Base-by-base conservation (phyloP, 2,888 invertebrate genomes). In the Stictocephala bisonia region DNA sequence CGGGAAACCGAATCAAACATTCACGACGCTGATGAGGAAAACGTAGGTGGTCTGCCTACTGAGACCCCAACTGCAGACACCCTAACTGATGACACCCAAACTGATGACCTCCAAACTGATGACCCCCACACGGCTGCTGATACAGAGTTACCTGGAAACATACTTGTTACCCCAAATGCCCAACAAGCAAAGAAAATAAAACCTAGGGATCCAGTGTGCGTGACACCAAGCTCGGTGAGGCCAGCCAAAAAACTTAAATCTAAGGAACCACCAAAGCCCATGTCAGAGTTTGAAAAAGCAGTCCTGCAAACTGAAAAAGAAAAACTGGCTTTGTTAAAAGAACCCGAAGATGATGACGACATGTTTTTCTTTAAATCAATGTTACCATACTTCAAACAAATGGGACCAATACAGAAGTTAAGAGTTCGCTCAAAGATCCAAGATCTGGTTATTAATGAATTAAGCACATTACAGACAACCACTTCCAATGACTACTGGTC, bases 301-400 rank as follows among this genome's bases (percentile, higher is more conserved):
- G 15, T 29, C 11, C 20, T 60, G 20, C 29, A 11, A 3, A 29
- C n/a, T 31, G 60, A 60, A 60, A 60, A 29, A 60, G 60, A 60
- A 6, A 60, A 60, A 60, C 31, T 31, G 29, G 35, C 29, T 26
- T 9, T 60, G 35, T 11, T 26, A 9, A 31, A 29, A 60, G 60
- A 60, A 60, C 31, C 31, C 1, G 60, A 60, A 20, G 60, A 60
- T 60, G 60, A 60, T 24, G 60, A 60, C 60, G 60, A 60, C 60
- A 29, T 60, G 60, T 29, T 7, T 29, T 60, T 60, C 20, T 60
- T 60, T 29, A 31, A 60, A 60, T 60, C 60, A 2, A 31, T 60
- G 27, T 18, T 20, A 20, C 4, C 60, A 3, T 60, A 60, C 35
- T 29, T 60, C 18, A 60, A 60, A 60, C 60, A 60, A 60, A 60